Percentiles rank a stretch among this genome's conserved stretches.
phyloP scores from a whole-genome alignment of 2,888 invertebrate genomes.

The Cataglyphis livida region DNA sequence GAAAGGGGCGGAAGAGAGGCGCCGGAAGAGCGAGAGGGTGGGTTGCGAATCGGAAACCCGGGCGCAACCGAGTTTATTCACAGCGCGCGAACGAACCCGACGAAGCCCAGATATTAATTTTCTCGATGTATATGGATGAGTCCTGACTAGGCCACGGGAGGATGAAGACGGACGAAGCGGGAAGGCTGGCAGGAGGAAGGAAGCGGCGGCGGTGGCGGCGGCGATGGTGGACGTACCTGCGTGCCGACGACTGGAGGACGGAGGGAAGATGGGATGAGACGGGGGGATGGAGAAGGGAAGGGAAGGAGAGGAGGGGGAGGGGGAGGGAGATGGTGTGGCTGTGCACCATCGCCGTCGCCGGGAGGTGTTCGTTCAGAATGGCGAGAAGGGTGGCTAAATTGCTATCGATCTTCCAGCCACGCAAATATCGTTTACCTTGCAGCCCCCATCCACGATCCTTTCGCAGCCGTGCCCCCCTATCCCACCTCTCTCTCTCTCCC shows the following conservation, averaged over 20 bases:
- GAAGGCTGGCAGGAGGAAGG: constrained; percentile 41
- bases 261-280: constrained; percentile 6
- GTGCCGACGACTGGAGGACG: constrained; percentile 2
- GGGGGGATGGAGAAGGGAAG: background rate
- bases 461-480: constrained; percentile 4
- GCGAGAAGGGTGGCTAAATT: constrained; percentile 78
- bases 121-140: constrained; percentile 85
- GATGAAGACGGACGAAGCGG: constrained; percentile 42
- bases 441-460: constrained; percentile 39
- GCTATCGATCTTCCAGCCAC: constrained; percentile 76
- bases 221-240: constrained; percentile 59
- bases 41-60: constrained; percentile 49
- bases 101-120: constrained; percentile 83
- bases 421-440: constrained; percentile 79
- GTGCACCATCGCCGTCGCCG: constrained; percentile 42
- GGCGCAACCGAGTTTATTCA: constrained; percentile 81
- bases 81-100: constrained; percentile 74
- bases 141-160: constrained; percentile 75
- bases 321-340: background rate
- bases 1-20: constrained; percentile 12
- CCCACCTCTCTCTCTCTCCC: background rate
- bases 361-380: constrained; percentile 70
- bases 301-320: too few species aligned
- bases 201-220: constrained; percentile 26
- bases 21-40: constrained; percentile 28